A percentile compares a stretch with the other conserved stretches of the same genome.
Evolutionary conservation across 2,797 vertebrate species (phyloP).

Genomic region (Sylvilagus floridanus): DNA sequence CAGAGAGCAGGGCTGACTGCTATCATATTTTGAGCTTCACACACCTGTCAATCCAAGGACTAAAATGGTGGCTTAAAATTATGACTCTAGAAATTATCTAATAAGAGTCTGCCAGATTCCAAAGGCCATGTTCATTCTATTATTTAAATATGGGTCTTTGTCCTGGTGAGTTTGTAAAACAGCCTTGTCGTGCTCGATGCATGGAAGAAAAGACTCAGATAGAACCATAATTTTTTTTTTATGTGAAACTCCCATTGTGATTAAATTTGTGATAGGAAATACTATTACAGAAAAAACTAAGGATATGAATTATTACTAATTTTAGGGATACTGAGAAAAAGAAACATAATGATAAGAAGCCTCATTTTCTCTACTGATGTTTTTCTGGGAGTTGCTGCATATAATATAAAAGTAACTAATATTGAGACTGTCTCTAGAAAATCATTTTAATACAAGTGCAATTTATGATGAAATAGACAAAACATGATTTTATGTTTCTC

Average conservation of each 20-base stretch:
- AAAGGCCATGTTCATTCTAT: background rate
- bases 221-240: background rate
- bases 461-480: conserved; percentile 27
- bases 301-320: background rate
- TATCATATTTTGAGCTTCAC: background rate
- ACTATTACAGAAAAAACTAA: background rate
- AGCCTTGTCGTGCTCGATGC: background rate
- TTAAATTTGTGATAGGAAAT: background rate
- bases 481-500: conserved; percentile 41
- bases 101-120: background rate
- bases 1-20: background rate
- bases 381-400: background rate
- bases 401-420: conserved; percentile 1
- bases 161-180: background rate
- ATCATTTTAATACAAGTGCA: background rate
- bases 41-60: background rate
- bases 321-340: conserved; percentile 13
- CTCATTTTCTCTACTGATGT: background rate
- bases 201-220: background rate
- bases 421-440: background rate
- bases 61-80: background rate
- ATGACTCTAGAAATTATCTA: background rate
- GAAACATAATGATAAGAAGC: conserved; percentile 22
- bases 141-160: background rate
- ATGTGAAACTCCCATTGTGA: too few relatives aligned